A percentile compares a stretch with the other conserved stretches of the same genome.
Evolutionary conservation across 2,113 vertebrate species (phyloP).

Genomic region (Rhegmatorhina hoffmannsi): DNA sequence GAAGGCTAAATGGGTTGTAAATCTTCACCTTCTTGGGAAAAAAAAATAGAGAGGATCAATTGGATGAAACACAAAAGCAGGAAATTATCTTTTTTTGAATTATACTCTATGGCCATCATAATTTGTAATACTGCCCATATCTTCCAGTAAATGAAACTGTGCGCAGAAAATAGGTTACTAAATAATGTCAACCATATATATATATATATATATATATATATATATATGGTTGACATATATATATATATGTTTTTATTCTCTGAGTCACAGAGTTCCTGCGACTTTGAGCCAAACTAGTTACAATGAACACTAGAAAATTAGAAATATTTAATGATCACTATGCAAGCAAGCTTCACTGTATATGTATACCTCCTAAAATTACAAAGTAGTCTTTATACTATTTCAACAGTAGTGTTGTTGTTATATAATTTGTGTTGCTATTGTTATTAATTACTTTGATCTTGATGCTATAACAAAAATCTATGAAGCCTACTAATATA

Average conservation of each 20-base stretch:
- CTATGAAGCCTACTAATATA: background rate
- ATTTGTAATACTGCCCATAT: constrained; percentile 10
- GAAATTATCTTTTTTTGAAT: constrained; percentile 14
- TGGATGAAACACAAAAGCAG: background rate
- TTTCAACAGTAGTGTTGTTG: background rate
- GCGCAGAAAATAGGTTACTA: constrained; percentile 10
- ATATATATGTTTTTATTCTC: background rate
- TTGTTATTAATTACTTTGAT: background rate
- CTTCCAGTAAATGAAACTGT: constrained; percentile 32
- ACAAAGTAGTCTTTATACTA: background rate
- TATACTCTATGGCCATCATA: background rate
- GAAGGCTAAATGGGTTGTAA: background rate
- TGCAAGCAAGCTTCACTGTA: background rate
- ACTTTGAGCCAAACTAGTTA: background rate
- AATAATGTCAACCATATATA: constrained; percentile 5
- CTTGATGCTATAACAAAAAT: background rate
- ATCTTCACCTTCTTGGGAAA: background rate
- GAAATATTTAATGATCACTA: constrained; percentile 8
- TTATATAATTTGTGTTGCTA: background rate
- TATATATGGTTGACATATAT: background rate
- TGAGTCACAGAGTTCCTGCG: background rate
- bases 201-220: background rate
- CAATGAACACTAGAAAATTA: background rate
- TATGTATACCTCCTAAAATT: background rate
- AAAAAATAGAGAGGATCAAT: background rate